Evolutionary conservation across 2,888 invertebrate species (phyloP).

Genomic region (Diaperis boleti): DNA sequence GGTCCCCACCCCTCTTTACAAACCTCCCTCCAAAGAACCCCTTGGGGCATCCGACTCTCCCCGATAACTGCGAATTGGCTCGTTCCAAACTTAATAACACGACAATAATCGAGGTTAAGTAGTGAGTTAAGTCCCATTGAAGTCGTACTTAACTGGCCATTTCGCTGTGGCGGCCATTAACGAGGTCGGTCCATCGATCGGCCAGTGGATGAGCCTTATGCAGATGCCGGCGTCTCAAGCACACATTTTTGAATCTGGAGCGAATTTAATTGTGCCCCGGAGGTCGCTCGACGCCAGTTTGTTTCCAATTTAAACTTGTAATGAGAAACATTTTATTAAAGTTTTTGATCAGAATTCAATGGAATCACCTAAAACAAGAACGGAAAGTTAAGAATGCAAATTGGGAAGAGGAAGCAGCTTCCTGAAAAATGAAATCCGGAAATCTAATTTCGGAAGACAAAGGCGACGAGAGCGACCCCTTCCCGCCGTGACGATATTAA

Average conservation of each 20-base stretch:
- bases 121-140: conserved; percentile 23
- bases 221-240: neutral
- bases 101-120: conserved; percentile 27
- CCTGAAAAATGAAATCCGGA: conserved; percentile 48
- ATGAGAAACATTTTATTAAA: conserved; percentile 50
- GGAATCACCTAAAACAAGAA: conserved; percentile 43
- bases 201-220: neutral
- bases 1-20: too few species aligned
- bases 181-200: conserved; percentile 5
- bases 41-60: conserved; percentile 1
- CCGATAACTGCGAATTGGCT: conserved; percentile 8
- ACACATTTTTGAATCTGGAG: conserved; percentile 32
- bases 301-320: conserved; percentile 49
- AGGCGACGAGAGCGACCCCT: conserved; percentile 33
- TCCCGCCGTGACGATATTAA: conserved; percentile 44
- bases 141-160: conserved; percentile 13
- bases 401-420: conserved; percentile 45
- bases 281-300: conserved; percentile 35
- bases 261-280: conserved; percentile 34
- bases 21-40: conserved; percentile 3
- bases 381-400: conserved; percentile 49
- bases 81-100: conserved; percentile 26
- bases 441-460: conserved; percentile 48
- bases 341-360: conserved; percentile 48
- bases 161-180: conserved; percentile 4